These are phyloP conservation scores for Erpetoichthys calabaricus DNA, from an alignment of 2,797 vertebrate species.

Conservation along the genomic window DNA sequence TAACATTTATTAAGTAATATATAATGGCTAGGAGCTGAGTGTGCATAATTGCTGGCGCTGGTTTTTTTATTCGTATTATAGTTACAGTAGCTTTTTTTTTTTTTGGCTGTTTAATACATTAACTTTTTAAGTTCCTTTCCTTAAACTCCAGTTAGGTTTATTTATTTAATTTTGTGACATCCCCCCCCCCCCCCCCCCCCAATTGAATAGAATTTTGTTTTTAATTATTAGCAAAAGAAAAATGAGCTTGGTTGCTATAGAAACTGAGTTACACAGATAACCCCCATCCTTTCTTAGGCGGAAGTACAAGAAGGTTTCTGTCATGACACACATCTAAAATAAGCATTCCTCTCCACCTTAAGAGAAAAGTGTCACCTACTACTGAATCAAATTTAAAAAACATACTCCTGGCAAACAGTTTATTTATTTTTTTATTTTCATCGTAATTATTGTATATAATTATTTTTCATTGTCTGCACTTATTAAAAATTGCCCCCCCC, in stretches of 20 bases:
- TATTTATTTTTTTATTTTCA: not conserved
- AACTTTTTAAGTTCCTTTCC: too few relatives aligned
- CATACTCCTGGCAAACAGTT: not conserved
- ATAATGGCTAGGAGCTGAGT: conserved; percentile 24
- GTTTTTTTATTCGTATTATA: too few relatives aligned
- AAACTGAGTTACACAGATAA: conserved; percentile 35
- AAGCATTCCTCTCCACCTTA: not conserved
- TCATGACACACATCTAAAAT: conserved; percentile 6
- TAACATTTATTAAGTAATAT: conserved; percentile 37
- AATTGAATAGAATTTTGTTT: conserved; percentile 37
- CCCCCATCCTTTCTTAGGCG: conserved; percentile 31
- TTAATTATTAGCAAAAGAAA: conserved; percentile 40
- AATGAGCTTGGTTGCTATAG: conserved; percentile 46
- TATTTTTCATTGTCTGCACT: not conserved
- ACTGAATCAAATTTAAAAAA: not conserved
- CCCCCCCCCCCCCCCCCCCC: too few relatives aligned
- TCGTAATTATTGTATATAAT: not conserved
- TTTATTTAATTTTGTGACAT: too few relatives aligned
- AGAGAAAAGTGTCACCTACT: not conserved
- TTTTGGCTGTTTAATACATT: not conserved
- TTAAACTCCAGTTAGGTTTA: too few relatives aligned
- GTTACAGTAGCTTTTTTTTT: not conserved
- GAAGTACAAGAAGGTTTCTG: conserved; percentile 34
- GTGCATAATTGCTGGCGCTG: not conserved
- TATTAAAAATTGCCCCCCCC: conserved; percentile 14